A percentile compares a stretch with the other conserved stretches of the same genome.
Evolutionary conservation across 2,888 invertebrate species (phyloP).

Genomic region (Microctonus aethiopoides): DNA sequence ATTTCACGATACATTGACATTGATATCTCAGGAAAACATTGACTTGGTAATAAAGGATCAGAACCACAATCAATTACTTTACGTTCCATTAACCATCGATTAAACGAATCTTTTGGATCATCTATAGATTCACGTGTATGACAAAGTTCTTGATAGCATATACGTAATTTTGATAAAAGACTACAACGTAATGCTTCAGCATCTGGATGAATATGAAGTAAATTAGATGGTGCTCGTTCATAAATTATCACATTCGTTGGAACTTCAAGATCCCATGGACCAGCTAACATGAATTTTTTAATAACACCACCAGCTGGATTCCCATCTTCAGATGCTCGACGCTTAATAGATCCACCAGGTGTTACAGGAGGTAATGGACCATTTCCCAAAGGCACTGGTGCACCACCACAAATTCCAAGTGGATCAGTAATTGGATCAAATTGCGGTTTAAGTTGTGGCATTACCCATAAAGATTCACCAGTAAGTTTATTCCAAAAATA

Average conservation of each 20-base stretch:
- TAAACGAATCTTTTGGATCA: constrained; percentile 96
- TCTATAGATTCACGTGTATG: constrained; percentile 93
- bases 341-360: constrained; percentile 73
- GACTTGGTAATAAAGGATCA: constrained; percentile 91
- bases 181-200: constrained; percentile 88
- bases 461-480: constrained; percentile 97
- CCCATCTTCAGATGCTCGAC: constrained; percentile 82
- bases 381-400: constrained; percentile 61
- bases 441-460: constrained; percentile 82
- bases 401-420: constrained; percentile 78
- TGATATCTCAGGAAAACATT: constrained; percentile 92
- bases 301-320: constrained; percentile 71
- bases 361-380: constrained; percentile 64
- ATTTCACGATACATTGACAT: constrained; percentile 96
- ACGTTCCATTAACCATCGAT: constrained; percentile 95
- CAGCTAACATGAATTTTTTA: constrained; percentile 88
- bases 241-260: constrained; percentile 91
- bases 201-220: constrained; percentile 94
- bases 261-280: constrained; percentile 96
- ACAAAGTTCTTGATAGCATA: constrained; percentile 94
- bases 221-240: constrained; percentile 85
- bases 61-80: constrained; percentile 85
- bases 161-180: constrained; percentile 84
- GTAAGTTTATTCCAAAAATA: constrained; percentile 97
- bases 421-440: constrained; percentile 95